Evolutionary conservation across 2,113 vertebrate genomes (phyloP), one percentile per base, ranked within the genome.

Genomic region (Atrichornis clamosus): DNA sequence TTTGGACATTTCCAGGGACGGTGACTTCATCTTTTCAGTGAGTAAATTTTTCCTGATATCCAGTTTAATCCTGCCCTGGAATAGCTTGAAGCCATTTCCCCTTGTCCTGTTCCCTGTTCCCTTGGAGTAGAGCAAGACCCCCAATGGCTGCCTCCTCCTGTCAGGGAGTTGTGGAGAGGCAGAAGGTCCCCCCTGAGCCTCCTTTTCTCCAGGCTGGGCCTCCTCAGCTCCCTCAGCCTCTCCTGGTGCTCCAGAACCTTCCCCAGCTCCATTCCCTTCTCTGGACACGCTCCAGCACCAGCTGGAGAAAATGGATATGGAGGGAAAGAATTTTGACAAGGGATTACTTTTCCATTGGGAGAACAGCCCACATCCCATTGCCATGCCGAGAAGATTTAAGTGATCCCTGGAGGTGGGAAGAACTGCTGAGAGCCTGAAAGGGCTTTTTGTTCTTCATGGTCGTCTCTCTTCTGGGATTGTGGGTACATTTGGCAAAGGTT

Each of bases 51-150:
- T 17, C 20, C 26, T 44, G 5, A 52, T 37, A 33, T 37, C 33
- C 27, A 27, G 7, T 8, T 32, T 28, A 69, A 26, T 15, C 27
- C 9, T 15, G 3, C 9, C 9, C 27, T 60, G 55, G 24, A 11
- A 8, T 14, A 42, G 30, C 3, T 32, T 37, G 44, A 35, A 62
- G 52, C 15, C 2, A 10, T 65, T 65, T 49, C 60, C 24, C 41
- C 8, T 65, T 2, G 3, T 19, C 70, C n/a, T 56, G 19, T n/a
- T 50, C 24, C 41, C 33, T 22, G 6, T 41, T 41, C 19, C 41
- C 15, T 24, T n/a, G 5, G 26, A 50, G 23, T 15, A 56, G n/a
- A 47, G 5, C 11, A 9, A 0, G 2, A 28, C 0, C 2, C 30
- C 23, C n/a, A 2, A 10, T 41, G 50, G 50, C 11, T 67, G 7